phyloP scores from a whole-genome alignment of 1,140 invertebrate species.

The roundworm (Caenorhabditis elegans) region WBcel235 BX284604.4:11281501-11282000 shows the following conservation, averaged over 20 bases:
- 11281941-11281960: constrained; percentile 7
- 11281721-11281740: not conserved
- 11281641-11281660: constrained; percentile 40
- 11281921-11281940: constrained; percentile 17
- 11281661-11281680: constrained; percentile 42
- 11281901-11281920: not conserved
- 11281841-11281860: not conserved
- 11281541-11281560: constrained; percentile 42
- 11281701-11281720: not conserved
- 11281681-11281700: constrained; percentile 42
- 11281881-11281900: not conserved
- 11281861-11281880: not conserved
- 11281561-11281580: constrained; percentile 29
- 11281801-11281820: not conserved
- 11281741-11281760: not conserved
- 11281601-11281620: too few species aligned
- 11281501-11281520: constrained; percentile 1
- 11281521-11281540: constrained; percentile 29
- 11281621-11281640: not conserved
- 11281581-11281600: too few species aligned
- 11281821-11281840: not conserved
- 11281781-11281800: not conserved
- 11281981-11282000: not conserved
- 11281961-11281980: not conserved
- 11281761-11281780: not conserved